phyloP scores from a whole-genome alignment of 2,797 vertebrate genomes.

The Mormyrus proboscirostris region DNA sequence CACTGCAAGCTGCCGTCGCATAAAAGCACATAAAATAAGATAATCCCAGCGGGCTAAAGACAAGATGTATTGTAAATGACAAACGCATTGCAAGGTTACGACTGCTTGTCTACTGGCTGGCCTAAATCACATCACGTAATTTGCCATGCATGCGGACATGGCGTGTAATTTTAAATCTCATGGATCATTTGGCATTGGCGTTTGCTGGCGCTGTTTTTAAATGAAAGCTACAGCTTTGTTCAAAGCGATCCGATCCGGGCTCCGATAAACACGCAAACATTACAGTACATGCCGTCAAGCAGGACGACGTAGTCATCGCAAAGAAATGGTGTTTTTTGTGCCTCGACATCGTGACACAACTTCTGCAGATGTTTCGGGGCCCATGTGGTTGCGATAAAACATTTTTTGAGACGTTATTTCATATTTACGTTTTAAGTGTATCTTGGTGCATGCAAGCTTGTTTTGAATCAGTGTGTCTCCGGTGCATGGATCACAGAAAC shows the following conservation, averaged over 20 bases:
- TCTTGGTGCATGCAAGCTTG: background rate
- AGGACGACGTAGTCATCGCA: constrained; percentile 38
- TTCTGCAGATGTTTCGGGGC: constrained; percentile 11
- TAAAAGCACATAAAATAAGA: constrained; percentile 18
- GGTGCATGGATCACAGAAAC: background rate
- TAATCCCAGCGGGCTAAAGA: background rate
- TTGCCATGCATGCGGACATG: constrained; percentile 34
- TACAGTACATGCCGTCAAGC: constrained; percentile 41
- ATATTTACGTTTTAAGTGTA: background rate
- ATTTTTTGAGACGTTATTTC: background rate
- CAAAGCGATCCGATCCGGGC: constrained; percentile 5
- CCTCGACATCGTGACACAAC: constrained; percentile 39
- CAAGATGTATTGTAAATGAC: background rate
- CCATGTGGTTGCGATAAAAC: background rate
- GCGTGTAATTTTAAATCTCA: background rate
- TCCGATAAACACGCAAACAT: constrained; percentile 4
- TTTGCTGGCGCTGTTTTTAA: constrained; percentile 4
- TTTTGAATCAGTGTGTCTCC: background rate
- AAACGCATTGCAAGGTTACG: constrained; percentile 12
- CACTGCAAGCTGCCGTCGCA: constrained; percentile 30
- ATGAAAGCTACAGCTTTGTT: background rate
- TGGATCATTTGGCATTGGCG: constrained; percentile 9
- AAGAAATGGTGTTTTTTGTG: constrained; percentile 51
- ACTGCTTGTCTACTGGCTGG: constrained; percentile 33
- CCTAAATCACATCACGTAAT: constrained; percentile 38